Percentiles rank a stretch among this genome's conserved stretches.
phyloP scores from a whole-genome alignment of 1,140 invertebrate species.

The Drosophila arizonae region DNA sequence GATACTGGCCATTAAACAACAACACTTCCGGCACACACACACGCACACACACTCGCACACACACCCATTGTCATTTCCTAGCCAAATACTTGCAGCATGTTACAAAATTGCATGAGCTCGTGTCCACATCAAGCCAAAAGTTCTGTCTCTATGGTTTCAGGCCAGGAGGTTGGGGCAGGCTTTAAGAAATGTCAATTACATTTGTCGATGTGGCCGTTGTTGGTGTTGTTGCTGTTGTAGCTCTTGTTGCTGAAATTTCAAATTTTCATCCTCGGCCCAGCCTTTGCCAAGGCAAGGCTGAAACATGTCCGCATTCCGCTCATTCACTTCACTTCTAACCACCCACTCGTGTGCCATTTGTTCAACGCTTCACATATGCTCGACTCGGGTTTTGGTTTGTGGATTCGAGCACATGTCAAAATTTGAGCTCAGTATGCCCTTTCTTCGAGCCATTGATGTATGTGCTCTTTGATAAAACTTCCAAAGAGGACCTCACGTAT shows the following conservation, averaged over 20 bases:
- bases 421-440: slow-evolving; percentile 8
- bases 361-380: background rate
- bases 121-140: slow-evolving; percentile 30
- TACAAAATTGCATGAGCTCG: slow-evolving; percentile 37
- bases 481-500: background rate
- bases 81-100: slow-evolving; percentile 36
- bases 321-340: background rate
- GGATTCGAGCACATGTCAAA: slow-evolving; percentile 10
- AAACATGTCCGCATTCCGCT: slow-evolving; percentile 16
- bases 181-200: slow-evolving; percentile 54
- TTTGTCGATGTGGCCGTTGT: slow-evolving; percentile 42
- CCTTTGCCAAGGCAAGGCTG: background rate
- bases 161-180: slow-evolving; percentile 2
- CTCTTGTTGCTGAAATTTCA: slow-evolving; percentile 40
- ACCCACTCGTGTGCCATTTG: slow-evolving; percentile 18
- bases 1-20: slow-evolving; percentile 40
- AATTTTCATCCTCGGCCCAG: slow-evolving; percentile 12
- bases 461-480: slow-evolving; percentile 24
- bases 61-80: slow-evolving; percentile 8
- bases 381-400: slow-evolving; percentile 1
- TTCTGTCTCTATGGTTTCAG: slow-evolving; percentile 32
- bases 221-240: background rate
- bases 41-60: slow-evolving; percentile 16
- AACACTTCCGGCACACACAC: slow-evolving; percentile 35
- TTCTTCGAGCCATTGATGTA: background rate